Conservation (phyloP, 2,113 vertebrate species). For the Heterocephalus glaber region DNA sequence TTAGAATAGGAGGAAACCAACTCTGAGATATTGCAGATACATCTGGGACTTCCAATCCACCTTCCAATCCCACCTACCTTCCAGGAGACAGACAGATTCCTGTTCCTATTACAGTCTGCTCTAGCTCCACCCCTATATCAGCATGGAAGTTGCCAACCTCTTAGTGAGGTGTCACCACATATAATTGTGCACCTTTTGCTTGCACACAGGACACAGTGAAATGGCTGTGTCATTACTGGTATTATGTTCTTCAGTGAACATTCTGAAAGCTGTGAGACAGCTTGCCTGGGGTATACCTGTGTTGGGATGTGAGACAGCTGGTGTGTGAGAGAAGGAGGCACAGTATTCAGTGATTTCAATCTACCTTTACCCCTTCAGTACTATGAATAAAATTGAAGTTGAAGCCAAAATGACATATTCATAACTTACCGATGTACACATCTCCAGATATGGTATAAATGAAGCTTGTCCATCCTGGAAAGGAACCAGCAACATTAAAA, state of each 20-base stretch:
- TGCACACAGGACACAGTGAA: background rate
- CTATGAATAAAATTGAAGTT: conserved; percentile 5
- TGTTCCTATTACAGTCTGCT: background rate
- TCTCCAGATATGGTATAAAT: conserved; percentile 86
- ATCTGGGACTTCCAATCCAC: background rate
- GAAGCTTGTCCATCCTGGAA: conserved; percentile 88
- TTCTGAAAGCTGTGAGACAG: background rate
- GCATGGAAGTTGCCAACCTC: background rate
- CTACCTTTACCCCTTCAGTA: background rate
- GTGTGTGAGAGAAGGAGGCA: background rate
- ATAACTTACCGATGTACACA: conserved; percentile 84
- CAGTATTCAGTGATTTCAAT: background rate
- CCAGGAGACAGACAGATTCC: background rate
- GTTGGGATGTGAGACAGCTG: background rate
- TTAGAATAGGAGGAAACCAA: conserved; percentile 19
- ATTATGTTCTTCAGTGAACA: background rate
- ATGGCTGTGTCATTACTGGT: background rate
- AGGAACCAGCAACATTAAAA: background rate
- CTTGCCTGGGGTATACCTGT: background rate
- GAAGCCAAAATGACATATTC: conserved; percentile 21
- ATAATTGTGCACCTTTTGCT: background rate
- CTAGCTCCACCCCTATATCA: background rate
- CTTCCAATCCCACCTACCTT: background rate
- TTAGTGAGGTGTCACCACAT: background rate
- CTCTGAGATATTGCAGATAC: background rate